A percentile compares a stretch with the other conserved stretches of the same genome.
These are phyloP conservation scores for Calliphora vicina DNA, from an alignment of 1,140 invertebrate genomes.

Conservation along the genomic window DNA sequence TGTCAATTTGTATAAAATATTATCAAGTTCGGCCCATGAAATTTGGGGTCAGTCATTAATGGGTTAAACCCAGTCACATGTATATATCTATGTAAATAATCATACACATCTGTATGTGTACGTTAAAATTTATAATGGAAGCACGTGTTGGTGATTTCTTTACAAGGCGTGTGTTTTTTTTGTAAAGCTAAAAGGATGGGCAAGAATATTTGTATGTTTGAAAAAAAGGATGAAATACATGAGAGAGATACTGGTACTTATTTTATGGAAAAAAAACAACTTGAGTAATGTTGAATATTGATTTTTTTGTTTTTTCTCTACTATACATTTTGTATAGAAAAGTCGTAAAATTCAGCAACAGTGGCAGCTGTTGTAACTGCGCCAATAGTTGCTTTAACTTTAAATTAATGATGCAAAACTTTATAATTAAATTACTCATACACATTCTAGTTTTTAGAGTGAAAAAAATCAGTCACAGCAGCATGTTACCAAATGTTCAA, in stretches of 20 bases:
- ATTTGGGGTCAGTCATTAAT: too few species aligned
- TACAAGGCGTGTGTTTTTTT: not conserved
- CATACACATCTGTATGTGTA: not conserved
- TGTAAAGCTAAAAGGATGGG: too few species aligned
- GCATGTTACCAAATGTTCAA: not conserved
- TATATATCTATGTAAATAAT: not conserved
- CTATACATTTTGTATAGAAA: not conserved
- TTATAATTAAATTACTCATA: slow-evolving; percentile 18
- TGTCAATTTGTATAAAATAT: too few species aligned
- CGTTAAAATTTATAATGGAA: slow-evolving; percentile 20
- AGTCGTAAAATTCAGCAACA: not conserved
- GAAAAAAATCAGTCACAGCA: not conserved
- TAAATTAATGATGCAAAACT: slow-evolving; percentile 29
- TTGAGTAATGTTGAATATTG: not conserved
- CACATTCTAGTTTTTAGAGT: not conserved
- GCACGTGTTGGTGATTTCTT: slow-evolving; percentile 10
- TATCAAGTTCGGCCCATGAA: too few species aligned
- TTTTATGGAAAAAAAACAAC: not conserved
- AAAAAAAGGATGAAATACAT: too few species aligned
- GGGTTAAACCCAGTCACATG: not conserved
- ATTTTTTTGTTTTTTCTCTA: not conserved
- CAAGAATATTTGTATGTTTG: not conserved
- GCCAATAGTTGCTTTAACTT: slow-evolving; percentile 21
- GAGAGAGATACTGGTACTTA: too few species aligned
- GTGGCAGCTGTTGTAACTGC: slow-evolving; percentile 19